A percentile compares a stretch with the other conserved stretches of the same genome.
These are phyloP conservation scores for Mycteria americana DNA, from an alignment of 2,797 vertebrate species.

Conservation along the genomic window DNA sequence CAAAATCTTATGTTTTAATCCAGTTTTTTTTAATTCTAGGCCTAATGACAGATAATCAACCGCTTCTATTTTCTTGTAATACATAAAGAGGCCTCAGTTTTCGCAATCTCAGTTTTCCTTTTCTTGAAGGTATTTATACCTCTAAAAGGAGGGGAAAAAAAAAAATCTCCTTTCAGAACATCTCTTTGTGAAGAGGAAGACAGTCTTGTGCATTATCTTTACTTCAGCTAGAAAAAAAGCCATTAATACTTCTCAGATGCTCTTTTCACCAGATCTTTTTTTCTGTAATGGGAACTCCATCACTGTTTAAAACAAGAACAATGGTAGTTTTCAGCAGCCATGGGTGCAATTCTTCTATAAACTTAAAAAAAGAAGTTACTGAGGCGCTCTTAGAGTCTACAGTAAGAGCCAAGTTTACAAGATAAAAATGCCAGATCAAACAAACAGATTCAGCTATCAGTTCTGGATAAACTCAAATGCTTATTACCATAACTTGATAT, in stretches of 20 bases:
- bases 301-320: background rate
- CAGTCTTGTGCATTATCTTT: background rate
- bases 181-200: background rate
- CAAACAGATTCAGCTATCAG: background rate
- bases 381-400: background rate
- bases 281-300: background rate
- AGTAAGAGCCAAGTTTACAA: background rate
- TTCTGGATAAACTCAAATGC: background rate
- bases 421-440: background rate
- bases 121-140: background rate
- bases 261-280: background rate
- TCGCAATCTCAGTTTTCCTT: background rate
- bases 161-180: background rate
- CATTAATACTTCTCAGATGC: background rate
- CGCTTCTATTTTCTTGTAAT: background rate
- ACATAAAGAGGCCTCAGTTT: background rate
- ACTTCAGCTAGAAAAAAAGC: background rate
- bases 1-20: background rate
- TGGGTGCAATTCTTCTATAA: background rate
- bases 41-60: background rate
- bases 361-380: background rate
- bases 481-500: background rate
- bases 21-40: background rate
- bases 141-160: rapidly evolving
- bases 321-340: background rate